Evolutionary conservation across 2,113 vertebrate species (phyloP).

Genomic region (Indri indri): DNA sequence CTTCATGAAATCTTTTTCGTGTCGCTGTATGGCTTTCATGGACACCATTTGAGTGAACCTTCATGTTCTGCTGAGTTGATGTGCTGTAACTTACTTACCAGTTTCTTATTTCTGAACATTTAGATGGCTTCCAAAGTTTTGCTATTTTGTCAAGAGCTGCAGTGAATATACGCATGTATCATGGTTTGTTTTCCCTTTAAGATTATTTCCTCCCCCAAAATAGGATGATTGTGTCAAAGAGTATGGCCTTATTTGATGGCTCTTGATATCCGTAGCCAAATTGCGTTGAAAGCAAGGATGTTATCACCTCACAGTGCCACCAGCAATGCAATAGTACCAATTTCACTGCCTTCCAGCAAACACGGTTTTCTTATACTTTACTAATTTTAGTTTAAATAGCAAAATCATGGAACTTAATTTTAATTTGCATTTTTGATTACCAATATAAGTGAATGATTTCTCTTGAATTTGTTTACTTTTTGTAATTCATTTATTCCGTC

Average conservation of each 20-base stretch:
- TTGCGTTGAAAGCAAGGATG: background rate
- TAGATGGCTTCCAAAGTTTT: background rate
- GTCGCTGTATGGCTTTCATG: background rate
- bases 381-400: background rate
- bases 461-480: background rate
- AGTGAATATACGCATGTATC: background rate
- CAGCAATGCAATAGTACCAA: background rate
- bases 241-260: background rate
- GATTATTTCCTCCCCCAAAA: background rate
- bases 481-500: background rate
- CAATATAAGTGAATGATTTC: background rate
- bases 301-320: background rate
- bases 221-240: background rate
- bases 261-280: slow-evolving; percentile 12
- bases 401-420: background rate
- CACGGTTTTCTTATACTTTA: background rate
- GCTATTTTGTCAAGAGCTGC: background rate
- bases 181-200: background rate
- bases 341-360: background rate
- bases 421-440: background rate
- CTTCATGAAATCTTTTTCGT: background rate
- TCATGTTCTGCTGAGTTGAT: background rate
- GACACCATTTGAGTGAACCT: background rate
- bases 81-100: background rate
- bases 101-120: background rate